Evolutionary conservation across 2,113 vertebrate genomes (phyloP).

Genomic region (Phalacrocorax brasilianus): DNA sequence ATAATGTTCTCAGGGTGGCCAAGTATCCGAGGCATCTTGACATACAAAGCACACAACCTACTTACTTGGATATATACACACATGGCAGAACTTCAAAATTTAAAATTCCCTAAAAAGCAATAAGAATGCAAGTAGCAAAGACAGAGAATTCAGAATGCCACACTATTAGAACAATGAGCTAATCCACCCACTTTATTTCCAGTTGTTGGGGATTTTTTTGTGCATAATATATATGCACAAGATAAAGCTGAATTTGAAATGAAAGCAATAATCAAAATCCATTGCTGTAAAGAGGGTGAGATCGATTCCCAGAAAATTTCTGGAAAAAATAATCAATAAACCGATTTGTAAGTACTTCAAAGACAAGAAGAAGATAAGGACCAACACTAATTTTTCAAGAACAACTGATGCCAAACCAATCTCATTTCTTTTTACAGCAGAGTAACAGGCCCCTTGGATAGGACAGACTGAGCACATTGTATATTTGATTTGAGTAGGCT

Average conservation of each 20-base stretch:
- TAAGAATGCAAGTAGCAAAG: background rate
- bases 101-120: background rate
- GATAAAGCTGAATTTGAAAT: background rate
- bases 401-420: background rate
- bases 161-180: background rate
- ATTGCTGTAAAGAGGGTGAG: background rate
- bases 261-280: background rate
- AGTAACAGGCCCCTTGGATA: background rate
- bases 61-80: background rate
- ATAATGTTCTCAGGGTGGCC: background rate
- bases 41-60: background rate
- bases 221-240: background rate
- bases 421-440: background rate
- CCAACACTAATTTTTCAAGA: background rate
- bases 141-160: background rate
- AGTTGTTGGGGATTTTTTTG: background rate
- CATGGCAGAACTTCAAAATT: background rate
- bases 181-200: background rate
- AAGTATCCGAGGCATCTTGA: background rate
- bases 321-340: background rate
- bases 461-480: background rate
- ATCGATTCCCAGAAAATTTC: background rate
- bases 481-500: background rate
- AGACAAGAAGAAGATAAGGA: background rate
- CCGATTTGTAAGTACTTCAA: background rate